A percentile compares a stretch with the other conserved stretches of the same genome.
Evolutionary conservation across 1,140 invertebrate species (phyloP).

Genomic region (Zophobas morio): DNA sequence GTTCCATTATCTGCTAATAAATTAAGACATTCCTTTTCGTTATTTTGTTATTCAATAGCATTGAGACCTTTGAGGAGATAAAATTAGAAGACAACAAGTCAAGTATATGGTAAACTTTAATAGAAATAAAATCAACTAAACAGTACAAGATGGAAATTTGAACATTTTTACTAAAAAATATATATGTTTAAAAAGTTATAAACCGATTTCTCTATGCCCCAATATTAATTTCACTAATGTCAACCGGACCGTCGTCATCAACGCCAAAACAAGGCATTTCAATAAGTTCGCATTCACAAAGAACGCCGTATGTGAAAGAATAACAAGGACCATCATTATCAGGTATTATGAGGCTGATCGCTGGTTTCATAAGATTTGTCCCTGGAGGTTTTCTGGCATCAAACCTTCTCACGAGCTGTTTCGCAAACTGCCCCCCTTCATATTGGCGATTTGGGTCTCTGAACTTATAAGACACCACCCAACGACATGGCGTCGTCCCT

Average conservation of each 20-base stretch:
- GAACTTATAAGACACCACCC: constrained; percentile 28
- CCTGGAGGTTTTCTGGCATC: constrained; percentile 28
- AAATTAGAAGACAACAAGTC: too few relatives aligned
- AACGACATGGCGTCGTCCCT: constrained; percentile 29
- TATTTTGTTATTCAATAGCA: constrained; percentile 40
- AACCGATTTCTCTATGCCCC: not conserved
- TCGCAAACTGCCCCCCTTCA: constrained; percentile 34
- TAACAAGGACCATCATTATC: constrained; percentile 40
- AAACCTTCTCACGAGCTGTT: constrained; percentile 33
- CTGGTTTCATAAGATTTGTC: constrained; percentile 33
- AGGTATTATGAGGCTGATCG: not conserved
- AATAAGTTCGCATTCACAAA: too few relatives aligned
- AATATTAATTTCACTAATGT: not conserved
- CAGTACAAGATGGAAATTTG: not conserved
- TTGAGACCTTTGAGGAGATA: not conserved
- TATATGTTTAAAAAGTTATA: not conserved
- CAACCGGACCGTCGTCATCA: too few relatives aligned
- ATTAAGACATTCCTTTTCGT: constrained; percentile 37
- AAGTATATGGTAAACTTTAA: too few relatives aligned
- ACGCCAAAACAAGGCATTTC: too few relatives aligned
- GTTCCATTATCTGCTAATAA: constrained; percentile 37
- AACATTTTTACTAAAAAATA: not conserved
- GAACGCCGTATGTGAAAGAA: not conserved
- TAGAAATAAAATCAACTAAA: not conserved
- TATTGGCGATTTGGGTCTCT: constrained; percentile 21